A percentile compares a stretch with the other conserved stretches of the same genome.
phyloP scores from a whole-genome alignment of 1,140 invertebrate genomes.

The Megalopta genalis region DNA sequence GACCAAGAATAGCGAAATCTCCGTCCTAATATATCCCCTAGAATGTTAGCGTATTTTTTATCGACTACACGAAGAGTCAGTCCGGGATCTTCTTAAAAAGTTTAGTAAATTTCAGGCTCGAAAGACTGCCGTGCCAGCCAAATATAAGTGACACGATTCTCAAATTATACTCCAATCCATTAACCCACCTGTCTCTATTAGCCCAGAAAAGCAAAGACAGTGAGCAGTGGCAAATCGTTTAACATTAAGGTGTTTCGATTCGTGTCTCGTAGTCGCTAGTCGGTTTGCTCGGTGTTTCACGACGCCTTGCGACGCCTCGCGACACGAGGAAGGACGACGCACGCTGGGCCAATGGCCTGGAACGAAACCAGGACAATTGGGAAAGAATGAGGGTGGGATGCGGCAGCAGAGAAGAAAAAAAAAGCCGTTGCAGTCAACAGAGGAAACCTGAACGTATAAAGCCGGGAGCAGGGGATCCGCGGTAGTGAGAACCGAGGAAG shows the following conservation, averaged over 20 bases:
- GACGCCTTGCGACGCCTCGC: slow-evolving; percentile 8
- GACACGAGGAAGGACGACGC: slow-evolving; percentile 16
- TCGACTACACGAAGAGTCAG: too few species aligned
- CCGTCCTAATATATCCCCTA: too few species aligned
- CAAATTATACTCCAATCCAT: too few species aligned
- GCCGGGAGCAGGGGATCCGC: background rate
- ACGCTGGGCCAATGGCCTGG: slow-evolving; percentile 15
- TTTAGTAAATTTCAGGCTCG: too few species aligned
- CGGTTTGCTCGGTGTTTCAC: background rate
- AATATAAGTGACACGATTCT: too few species aligned
- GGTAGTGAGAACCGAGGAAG: background rate
- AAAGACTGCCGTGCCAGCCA: too few species aligned
- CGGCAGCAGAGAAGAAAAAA: slow-evolving; percentile 17
- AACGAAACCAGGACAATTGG: slow-evolving; percentile 60
- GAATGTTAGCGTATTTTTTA: too few species aligned
- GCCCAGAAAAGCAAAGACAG: too few species aligned
- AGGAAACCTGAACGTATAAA: background rate
- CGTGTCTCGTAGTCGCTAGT: slow-evolving; percentile 30
- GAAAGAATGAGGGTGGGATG: slow-evolving; percentile 28
- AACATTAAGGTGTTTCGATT: slow-evolving; percentile 29
- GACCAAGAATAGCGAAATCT: too few species aligned
- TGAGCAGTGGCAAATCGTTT: slow-evolving; percentile 41
- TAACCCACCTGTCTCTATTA: too few species aligned
- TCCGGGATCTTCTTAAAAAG: too few species aligned
- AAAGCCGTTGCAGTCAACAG: slow-evolving; percentile 2